These are phyloP conservation scores for crab-eating macaque (Macaca fascicularis) DNA, from an alignment of 2,113 vertebrate genomes.

Conservation along the genomic window T2T-MFA8v1.1 NC_088394.1:27192001-27192500, in stretches of 20 bases:
- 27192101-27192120: neutral
- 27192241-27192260: neutral
- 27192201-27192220: neutral
- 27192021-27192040: fast-evolving
- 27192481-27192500: neutral
- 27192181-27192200: neutral
- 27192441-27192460: neutral
- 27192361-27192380: neutral
- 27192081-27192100: neutral
- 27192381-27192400: neutral
- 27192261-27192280: neutral
- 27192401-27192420: neutral
- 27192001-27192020: neutral
- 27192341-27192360: neutral
- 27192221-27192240: neutral
- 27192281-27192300: neutral
- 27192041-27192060: neutral
- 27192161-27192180: neutral
- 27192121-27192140: neutral
- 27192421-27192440: neutral
- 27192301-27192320: neutral
- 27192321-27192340: neutral
- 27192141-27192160: fast-evolving
- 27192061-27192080: neutral
- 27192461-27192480: neutral